phyloP scores from a whole-genome alignment of 2,888 invertebrate species.

The Hyppa rectilinea region DNA sequence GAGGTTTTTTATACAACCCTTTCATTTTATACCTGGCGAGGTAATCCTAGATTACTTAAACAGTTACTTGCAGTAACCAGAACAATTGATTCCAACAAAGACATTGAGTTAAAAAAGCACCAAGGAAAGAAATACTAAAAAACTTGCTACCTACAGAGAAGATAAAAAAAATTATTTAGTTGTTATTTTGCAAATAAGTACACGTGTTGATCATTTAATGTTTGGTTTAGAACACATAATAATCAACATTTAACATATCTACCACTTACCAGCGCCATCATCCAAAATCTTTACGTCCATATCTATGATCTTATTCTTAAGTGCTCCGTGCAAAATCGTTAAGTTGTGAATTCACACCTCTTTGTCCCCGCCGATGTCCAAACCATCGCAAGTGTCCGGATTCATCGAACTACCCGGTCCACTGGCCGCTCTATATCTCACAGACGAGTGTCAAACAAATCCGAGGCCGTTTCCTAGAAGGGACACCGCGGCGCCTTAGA shows the following conservation, averaged over 20 bases:
- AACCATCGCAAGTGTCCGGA: constrained; percentile 73
- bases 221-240: not conserved
- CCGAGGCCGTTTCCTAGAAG: constrained; percentile 87
- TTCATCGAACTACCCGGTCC: constrained; percentile 82
- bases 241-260: constrained; percentile 9
- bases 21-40: constrained; percentile 70
- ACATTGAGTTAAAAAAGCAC: not conserved
- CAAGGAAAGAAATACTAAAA: constrained; percentile 2
- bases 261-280: constrained; percentile 48
- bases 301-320: constrained; percentile 69
- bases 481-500: constrained; percentile 88
- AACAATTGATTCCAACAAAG: constrained; percentile 36
- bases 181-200: not conserved
- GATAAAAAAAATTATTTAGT: not conserved
- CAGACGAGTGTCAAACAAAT: constrained; percentile 89
- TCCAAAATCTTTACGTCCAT: constrained; percentile 68
- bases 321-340: constrained; percentile 69
- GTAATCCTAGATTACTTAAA: constrained; percentile 76
- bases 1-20: constrained; percentile 79
- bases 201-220: not conserved
- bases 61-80: constrained; percentile 67
- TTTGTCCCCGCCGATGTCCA: constrained; percentile 76
- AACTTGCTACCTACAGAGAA: not conserved
- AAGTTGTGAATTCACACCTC: constrained; percentile 85
- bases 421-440: constrained; percentile 86